Evolutionary conservation across 2,113 vertebrate genomes (phyloP).

Genomic region (Callithrix jacchus): DNA sequence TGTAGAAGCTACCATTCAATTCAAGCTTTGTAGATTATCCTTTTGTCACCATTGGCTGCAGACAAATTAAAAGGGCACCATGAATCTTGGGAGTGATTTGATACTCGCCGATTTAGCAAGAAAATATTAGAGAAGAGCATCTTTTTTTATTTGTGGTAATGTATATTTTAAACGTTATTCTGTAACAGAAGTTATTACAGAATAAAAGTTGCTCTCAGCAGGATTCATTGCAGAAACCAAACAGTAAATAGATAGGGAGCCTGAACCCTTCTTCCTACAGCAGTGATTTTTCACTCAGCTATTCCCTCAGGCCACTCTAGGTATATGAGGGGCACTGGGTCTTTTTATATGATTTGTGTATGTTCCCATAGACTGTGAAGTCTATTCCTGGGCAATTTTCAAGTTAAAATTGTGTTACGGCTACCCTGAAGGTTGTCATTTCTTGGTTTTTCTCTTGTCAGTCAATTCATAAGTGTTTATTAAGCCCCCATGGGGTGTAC

Average conservation of each 20-base stretch:
- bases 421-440: conserved; percentile 79
- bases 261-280: conserved; percentile 39
- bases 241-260: conserved; percentile 52
- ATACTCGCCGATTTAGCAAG: background rate
- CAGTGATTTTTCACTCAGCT: conserved; percentile 64
- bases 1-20: background rate
- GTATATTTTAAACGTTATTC: conserved; percentile 27
- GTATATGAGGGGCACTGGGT: conserved; percentile 54
- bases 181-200: background rate
- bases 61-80: conserved; percentile 27
- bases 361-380: conserved; percentile 69
- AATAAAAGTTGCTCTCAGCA: conserved; percentile 50
- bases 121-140: background rate
- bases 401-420: conserved; percentile 78
- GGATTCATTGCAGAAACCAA: conserved; percentile 53
- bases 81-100: background rate
- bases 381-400: conserved; percentile 76
- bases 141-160: conserved; percentile 32
- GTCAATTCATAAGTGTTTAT: conserved; percentile 79
- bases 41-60: background rate
- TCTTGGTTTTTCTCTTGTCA: conserved; percentile 76
- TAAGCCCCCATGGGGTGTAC: conserved; percentile 67
- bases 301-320: conserved; percentile 64
- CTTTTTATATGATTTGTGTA: conserved; percentile 78
- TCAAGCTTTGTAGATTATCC: background rate